Percentiles rank a stretch among this genome's conserved stretches.
Evolutionary conservation across 2,113 vertebrate species (phyloP).

Genomic region (Nipponia nippon): DNA sequence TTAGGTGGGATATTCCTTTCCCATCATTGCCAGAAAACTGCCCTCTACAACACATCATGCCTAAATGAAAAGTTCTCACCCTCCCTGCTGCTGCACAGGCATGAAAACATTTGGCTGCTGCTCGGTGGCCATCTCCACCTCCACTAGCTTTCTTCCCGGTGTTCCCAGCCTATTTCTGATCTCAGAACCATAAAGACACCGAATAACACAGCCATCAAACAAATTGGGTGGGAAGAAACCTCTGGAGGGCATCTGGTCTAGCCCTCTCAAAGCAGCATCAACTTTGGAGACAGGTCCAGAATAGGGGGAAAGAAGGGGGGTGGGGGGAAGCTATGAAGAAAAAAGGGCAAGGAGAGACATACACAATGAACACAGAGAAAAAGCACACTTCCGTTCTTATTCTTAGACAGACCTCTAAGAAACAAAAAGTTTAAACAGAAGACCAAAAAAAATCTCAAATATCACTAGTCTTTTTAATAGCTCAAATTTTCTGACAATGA

Average conservation of each 20-base stretch:
- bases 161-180: not conserved
- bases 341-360: not conserved
- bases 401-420: not conserved
- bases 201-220: not conserved
- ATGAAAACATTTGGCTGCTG: not conserved
- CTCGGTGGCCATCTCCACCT: not conserved
- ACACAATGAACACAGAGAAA: not conserved
- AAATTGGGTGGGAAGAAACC: not conserved
- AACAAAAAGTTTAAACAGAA: not conserved
- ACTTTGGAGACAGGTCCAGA: not conserved
- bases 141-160: not conserved
- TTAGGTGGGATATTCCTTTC: not conserved
- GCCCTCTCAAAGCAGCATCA: not conserved
- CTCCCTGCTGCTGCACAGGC: rapidly evolving
- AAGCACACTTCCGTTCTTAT: not conserved
- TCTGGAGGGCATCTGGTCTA: not conserved
- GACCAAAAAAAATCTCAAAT: not conserved
- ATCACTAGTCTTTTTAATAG: not conserved
- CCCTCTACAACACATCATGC: not conserved
- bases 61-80: not conserved
- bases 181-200: not conserved
- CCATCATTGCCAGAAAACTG: not conserved
- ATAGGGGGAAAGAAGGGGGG: not conserved
- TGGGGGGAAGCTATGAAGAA: rapidly evolving
- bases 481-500: not conserved